Evolutionary conservation across 2,888 invertebrate genomes (phyloP).

Genomic region (Phlogophora meticulosa): DNA sequence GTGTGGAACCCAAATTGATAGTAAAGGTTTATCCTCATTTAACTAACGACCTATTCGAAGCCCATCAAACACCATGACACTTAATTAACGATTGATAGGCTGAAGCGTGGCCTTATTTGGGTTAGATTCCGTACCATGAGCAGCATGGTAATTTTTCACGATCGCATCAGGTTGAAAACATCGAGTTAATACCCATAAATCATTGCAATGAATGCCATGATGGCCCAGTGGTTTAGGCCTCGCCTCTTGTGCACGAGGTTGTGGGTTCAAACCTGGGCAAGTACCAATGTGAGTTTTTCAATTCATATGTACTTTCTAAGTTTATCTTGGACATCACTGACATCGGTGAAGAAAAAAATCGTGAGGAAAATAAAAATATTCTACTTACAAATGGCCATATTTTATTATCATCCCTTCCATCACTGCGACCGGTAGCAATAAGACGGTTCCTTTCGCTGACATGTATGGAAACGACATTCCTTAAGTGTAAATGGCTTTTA

Average conservation of each 20-base stretch:
- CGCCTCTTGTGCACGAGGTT: no score
- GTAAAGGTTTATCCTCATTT: constrained; percentile 32
- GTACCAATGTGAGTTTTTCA: no score
- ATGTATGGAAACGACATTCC: constrained; percentile 20
- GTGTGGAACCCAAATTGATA: constrained; percentile 28
- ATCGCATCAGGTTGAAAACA: neutral
- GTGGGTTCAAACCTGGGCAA: no score
- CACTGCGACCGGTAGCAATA: constrained; percentile 13
- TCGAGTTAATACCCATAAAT: constrained; percentile 7
- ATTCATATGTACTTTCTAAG: no score
- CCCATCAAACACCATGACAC: constrained; percentile 61
- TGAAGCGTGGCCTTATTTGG: constrained; percentile 45
- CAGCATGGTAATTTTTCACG: constrained; percentile 41
- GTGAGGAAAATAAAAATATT: neutral
- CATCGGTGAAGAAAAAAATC: no score
- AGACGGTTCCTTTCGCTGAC: constrained; percentile 2
- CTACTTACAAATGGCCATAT: neutral
- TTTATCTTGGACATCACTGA: no score
- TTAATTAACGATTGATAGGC: constrained; percentile 61
- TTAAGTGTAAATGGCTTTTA: constrained; percentile 17
- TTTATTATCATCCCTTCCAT: constrained; percentile 14
- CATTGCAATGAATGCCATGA: constrained; percentile 6
- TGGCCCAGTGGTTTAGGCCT: no score
- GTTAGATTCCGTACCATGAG: constrained; percentile 53
- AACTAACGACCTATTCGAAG: constrained; percentile 53